Evolutionary conservation across 2,888 invertebrate genomes (phyloP).

Genomic region (Pachymerium ferrugineum): DNA sequence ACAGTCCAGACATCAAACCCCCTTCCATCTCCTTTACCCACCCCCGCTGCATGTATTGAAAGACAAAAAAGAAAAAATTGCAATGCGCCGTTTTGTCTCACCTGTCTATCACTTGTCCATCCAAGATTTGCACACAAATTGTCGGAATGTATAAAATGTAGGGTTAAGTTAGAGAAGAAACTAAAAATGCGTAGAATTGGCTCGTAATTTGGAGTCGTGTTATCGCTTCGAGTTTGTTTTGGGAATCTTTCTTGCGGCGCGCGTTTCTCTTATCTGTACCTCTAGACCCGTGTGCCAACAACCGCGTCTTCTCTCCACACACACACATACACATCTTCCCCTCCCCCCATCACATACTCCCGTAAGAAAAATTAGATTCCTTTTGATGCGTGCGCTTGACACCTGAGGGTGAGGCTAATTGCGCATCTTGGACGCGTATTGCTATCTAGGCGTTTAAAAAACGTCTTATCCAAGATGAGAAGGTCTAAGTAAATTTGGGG

Average conservation of each 20-base stretch:
- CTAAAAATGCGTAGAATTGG: not conserved
- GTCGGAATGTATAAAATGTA: not conserved
- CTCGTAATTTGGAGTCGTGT: slow-evolving; percentile 13
- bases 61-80: not conserved
- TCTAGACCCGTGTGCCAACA: slow-evolving; percentile 10
- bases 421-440: not conserved
- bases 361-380: not conserved
- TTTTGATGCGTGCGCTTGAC: not conserved
- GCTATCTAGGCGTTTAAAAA: not conserved
- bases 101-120: not conserved
- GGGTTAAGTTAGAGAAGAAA: not conserved
- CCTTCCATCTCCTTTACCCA: not conserved
- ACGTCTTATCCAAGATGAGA: not conserved
- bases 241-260: slow-evolving; percentile 14
- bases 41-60: not conserved
- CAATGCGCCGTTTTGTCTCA: not conserved
- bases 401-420: slow-evolving; percentile 1
- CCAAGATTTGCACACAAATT: too few relatives aligned
- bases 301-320: slow-evolving; percentile 9
- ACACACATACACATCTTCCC: not conserved
- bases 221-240: slow-evolving; percentile 13
- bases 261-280: slow-evolving; percentile 9
- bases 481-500: not conserved
- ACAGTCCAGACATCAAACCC: slow-evolving; percentile 14
- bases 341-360: not conserved